Evolutionary conservation across 2,797 vertebrate genomes (phyloP).

Genomic region (Tapirus indicus): DNA sequence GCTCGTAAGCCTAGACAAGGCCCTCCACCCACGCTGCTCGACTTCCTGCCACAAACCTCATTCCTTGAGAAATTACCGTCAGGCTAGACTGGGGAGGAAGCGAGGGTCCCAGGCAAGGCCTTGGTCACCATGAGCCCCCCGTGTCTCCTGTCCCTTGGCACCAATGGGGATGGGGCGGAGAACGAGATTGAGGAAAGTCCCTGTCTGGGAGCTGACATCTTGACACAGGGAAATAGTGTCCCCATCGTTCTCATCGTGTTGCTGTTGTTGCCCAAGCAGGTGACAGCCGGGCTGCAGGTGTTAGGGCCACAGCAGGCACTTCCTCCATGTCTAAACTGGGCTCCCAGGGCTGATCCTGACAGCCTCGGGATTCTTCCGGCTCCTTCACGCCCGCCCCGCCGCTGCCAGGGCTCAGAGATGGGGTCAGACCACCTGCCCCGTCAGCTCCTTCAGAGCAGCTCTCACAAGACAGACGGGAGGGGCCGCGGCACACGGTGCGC

Average conservation of each 20-base stretch:
- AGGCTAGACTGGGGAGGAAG: not conserved
- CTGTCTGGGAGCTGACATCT: not conserved
- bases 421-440: not conserved
- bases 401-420: not conserved
- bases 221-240: rapidly evolving
- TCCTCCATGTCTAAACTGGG: not conserved
- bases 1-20: not conserved
- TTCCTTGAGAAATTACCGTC: not conserved
- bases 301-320: rapidly evolving
- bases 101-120: no score
- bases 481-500: rapidly evolving
- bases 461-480: not conserved
- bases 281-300: not conserved
- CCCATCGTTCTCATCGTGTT: rapidly evolving
- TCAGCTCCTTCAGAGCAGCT: not conserved
- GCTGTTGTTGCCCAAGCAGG: no score
- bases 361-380: not conserved
- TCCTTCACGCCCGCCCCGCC: not conserved
- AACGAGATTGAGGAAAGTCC: not conserved
- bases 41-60: not conserved
- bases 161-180: not conserved
- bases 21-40: no score
- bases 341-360: not conserved
- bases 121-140: not conserved
- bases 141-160: rapidly evolving